A percentile compares a stretch with the other conserved stretches of the same genome.
phyloP scores from a whole-genome alignment of 1,140 invertebrate species.

The Hylyphantes graminicola region DNA sequence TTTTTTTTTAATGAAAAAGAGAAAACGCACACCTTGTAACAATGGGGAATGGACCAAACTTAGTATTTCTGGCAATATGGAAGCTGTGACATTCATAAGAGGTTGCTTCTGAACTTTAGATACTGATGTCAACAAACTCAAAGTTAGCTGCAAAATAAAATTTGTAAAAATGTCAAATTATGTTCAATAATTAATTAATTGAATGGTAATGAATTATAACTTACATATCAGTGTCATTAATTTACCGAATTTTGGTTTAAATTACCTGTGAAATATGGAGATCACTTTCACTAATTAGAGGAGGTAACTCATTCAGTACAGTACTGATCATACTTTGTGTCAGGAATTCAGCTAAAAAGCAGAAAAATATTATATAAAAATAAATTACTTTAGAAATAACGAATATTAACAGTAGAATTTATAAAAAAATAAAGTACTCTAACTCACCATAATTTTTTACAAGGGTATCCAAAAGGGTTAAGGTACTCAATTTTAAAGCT shows the following conservation, averaged over 20 bases:
- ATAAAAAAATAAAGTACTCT: not conserved
- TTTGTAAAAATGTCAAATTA: no score
- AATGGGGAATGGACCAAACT: constrained; percentile 89
- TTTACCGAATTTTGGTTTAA: no score
- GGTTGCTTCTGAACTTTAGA: constrained; percentile 69
- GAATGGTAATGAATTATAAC: no score
- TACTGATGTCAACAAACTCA: constrained; percentile 70
- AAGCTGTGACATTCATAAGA: constrained; percentile 67
- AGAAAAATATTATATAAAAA: not conserved
- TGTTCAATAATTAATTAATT: no score
- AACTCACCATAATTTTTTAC: constrained; percentile 82
- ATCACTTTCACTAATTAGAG: constrained; percentile 92
- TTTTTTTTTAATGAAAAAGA: no score
- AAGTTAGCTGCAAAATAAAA: constrained; percentile 67
- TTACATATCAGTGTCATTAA: no score
- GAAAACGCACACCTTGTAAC: constrained; percentile 74
- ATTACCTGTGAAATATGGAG: constrained; percentile 93
- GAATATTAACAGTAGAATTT: not conserved
- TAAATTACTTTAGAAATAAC: not conserved
- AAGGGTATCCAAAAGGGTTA: constrained; percentile 90
- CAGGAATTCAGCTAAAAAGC: constrained; percentile 70
- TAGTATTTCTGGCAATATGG: constrained; percentile 86
- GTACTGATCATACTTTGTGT: constrained; percentile 79
- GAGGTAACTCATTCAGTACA: constrained; percentile 85
- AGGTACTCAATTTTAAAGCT: constrained; percentile 90